Evolutionary conservation across 1,140 invertebrate species (phyloP).

Genomic region (Nasonia giraulti): DNA sequence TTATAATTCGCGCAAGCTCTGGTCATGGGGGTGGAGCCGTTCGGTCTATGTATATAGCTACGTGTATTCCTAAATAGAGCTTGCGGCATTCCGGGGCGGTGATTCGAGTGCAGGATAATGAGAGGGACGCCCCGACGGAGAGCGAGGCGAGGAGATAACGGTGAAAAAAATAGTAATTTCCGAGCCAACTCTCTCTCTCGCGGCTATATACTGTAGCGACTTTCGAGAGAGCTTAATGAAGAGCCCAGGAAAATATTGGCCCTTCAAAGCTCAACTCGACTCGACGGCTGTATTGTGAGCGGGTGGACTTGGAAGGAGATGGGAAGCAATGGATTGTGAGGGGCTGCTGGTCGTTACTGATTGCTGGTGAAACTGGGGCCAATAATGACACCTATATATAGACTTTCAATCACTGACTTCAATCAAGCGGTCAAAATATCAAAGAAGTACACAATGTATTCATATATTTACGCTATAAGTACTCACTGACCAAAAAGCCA

Average conservation of each 20-base stretch:
- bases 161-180: constrained; percentile 16
- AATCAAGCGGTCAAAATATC: no score
- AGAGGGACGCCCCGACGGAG: neutral
- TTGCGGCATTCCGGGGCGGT: neutral
- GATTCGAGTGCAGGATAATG: neutral
- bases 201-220: neutral
- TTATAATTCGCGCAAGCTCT: neutral
- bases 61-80: neutral
- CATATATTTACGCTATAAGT: neutral
- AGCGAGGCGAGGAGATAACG: constrained; percentile 11
- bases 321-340: no score
- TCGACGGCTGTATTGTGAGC: neutral
- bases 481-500: neutral
- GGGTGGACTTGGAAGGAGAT: neutral
- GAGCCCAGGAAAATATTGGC: neutral
- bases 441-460: neutral
- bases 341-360: neutral
- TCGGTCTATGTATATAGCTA: neutral
- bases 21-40: neutral
- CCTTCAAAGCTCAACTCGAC: neutral
- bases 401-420: no score
- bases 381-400: no score
- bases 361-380: neutral
- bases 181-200: neutral
- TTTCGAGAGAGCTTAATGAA: neutral